Base-by-base conservation (phyloP, 2,888 invertebrate species). In the Actias luna region DNA sequence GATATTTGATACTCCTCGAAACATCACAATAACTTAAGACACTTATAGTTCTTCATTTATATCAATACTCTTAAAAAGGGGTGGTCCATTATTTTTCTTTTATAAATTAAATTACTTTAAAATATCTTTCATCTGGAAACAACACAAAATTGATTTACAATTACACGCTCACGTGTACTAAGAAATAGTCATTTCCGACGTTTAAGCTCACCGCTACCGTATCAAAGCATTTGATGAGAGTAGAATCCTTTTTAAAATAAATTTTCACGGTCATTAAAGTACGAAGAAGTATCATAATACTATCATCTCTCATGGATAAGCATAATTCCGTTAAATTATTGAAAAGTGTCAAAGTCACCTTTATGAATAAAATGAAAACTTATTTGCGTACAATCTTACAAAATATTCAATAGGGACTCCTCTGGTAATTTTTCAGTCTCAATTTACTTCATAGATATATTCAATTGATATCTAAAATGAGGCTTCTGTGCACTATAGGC, bases 101-200 rank as follows among this genome's bases (percentile, higher is more conserved):
- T 68, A 69, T 58, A 64, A 71, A 74, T 74, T 74, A 68, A 74
- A 74, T 69, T 65, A 69, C 59, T 65, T 68, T 63, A 67, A 64
- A 76, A 39, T 29, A 46, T 78, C 50, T 74, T 74, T 73, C 62
- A 67, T 67, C 64, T 72, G 66, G 69, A 82, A 79, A 84, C 78
- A 84, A 85, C 76, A 73, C 76, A 76, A 83, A 87, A 82, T 80
- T 79, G 74, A 79, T 80, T 75, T 72, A 72, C 75, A 78, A 89
- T 90, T 89, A 84, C 82, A 88, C 83, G 88, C 77, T 77, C 67
- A 71, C 74, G 69, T 71, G 75, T 78, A 72, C 71, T 82, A 83
- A 80, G 72, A 70, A 69, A 79, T 68, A 82, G 85, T 89, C 85
- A 89, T 84, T 89, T 89, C 89, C 89, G 86, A 73, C 76, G 71